Evolutionary conservation across 2,113 vertebrate species (phyloP).

Genomic region (Pardalotus punctatus): DNA sequence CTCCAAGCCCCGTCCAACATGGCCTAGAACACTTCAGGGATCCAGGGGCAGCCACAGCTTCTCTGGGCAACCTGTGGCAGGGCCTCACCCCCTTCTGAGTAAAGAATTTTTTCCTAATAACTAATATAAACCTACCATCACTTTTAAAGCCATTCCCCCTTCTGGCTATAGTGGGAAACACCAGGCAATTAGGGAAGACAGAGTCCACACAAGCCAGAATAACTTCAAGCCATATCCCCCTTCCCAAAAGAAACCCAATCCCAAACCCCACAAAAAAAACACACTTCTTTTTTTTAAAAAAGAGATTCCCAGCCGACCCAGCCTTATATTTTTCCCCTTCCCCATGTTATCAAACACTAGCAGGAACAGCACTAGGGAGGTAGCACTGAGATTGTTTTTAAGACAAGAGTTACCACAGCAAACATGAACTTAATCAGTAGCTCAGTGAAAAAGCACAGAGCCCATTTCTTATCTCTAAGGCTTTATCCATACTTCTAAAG

Average conservation of each 20-base stretch:
- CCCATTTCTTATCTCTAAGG: background rate
- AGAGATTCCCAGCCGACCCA: background rate
- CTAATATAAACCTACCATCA: background rate
- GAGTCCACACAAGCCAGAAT: background rate
- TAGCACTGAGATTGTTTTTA: background rate
- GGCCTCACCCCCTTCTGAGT: accelerated
- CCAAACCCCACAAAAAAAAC: background rate
- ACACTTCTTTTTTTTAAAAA: background rate
- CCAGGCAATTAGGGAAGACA: background rate
- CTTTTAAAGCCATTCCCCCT: background rate
- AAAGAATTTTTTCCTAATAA: background rate
- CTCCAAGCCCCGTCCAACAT: accelerated
- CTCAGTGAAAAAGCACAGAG: background rate
- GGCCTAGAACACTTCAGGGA: background rate
- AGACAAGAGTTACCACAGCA: background rate
- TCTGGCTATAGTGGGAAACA: background rate
- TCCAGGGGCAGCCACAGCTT: background rate
- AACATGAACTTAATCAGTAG: background rate
- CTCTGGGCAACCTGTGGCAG: background rate
- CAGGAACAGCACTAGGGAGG: background rate
- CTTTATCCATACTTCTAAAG: background rate
- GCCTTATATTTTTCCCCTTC: background rate
- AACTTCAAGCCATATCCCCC: background rate
- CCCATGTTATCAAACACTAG: background rate
- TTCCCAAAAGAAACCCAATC: accelerated